Conservation (phyloP, 2,888 invertebrate species). For the Campopleginae sp. region DNA sequence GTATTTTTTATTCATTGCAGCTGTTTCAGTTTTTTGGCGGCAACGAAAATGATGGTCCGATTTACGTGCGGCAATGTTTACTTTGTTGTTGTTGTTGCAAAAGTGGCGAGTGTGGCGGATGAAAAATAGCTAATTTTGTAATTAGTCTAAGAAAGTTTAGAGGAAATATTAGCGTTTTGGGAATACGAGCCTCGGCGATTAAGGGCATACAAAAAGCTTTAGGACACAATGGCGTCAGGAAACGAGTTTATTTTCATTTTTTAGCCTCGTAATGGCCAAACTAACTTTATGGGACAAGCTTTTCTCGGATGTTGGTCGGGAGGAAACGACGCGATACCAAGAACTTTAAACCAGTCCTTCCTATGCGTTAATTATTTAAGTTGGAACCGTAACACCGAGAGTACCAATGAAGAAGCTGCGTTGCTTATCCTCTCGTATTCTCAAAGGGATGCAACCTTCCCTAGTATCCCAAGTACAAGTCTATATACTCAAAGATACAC, state of each 20-base stretch:
- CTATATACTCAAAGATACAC: slow-evolving; percentile 23
- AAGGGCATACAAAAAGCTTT: not conserved
- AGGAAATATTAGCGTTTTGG: slow-evolving; percentile 2
- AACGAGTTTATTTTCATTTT: not conserved
- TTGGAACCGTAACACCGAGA: slow-evolving; percentile 59
- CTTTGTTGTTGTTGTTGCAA: no score
- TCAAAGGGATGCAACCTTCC: slow-evolving; percentile 48
- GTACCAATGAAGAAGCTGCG: slow-evolving; percentile 20
- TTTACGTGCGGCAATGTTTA: no score
- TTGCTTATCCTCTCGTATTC: slow-evolving; percentile 52
- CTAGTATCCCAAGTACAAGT: slow-evolving; percentile 25
- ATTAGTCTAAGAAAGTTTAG: not conserved
- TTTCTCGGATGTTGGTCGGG: slow-evolving; percentile 20
- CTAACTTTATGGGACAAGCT: slow-evolving; percentile 17
- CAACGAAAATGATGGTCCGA: no score
- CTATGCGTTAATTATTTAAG: slow-evolving; percentile 66
- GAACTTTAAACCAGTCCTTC: slow-evolving; percentile 68
- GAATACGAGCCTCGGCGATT: not conserved
- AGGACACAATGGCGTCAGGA: not conserved
- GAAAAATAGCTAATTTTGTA: not conserved
- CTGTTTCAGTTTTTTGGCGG: not conserved
- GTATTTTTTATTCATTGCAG: not conserved
- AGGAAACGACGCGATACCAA: slow-evolving; percentile 37
- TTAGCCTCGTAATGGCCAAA: slow-evolving; percentile 1
- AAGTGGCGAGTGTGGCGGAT: not conserved